Percentiles rank a stretch among this genome's conserved stretches.
phyloP scores from a whole-genome alignment of 1,140 invertebrate species.

The Anastrepha obliqua region DNA sequence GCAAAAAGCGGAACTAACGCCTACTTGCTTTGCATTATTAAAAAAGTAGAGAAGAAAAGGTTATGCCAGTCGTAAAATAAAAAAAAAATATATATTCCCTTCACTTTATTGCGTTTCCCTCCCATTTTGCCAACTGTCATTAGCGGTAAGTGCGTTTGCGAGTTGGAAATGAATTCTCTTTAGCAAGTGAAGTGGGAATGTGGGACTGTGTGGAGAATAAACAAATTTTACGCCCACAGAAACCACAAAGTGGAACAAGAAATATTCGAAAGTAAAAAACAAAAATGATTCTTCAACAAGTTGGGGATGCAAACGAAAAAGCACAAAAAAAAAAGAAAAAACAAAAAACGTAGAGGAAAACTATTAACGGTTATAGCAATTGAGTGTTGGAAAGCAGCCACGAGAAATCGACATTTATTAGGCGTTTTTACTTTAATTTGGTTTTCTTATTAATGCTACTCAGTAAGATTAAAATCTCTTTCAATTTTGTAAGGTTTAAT shows the following conservation, averaged over 20 bases:
- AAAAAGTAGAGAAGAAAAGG: no score
- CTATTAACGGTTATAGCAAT: neutral
- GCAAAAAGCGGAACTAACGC: no score
- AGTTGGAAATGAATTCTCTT: constrained; percentile 4
- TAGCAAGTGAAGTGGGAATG: neutral
- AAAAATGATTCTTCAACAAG: constrained; percentile 21
- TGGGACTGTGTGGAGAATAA: neutral
- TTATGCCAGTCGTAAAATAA: neutral
- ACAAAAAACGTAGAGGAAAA: neutral
- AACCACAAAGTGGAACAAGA: neutral
- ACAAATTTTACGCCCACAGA: constrained; percentile 33
- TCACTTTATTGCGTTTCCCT: neutral
- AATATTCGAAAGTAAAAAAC: neutral
- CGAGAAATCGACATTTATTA: neutral
- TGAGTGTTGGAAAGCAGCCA: neutral
- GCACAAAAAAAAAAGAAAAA: neutral
- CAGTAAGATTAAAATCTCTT: neutral
- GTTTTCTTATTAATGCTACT: constrained; percentile 2
- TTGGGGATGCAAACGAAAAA: neutral
- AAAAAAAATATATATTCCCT: neutral
- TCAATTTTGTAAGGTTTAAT: neutral
- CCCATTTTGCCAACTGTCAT: constrained; percentile 22
- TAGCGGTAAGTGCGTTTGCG: constrained; percentile 20
- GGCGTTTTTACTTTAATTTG: neutral
- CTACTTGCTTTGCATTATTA: no score